Evolutionary conservation across 2,797 vertebrate genomes (phyloP), one percentile per base, ranked within the genome.

Genomic region (Silurus aristotelis): DNA sequence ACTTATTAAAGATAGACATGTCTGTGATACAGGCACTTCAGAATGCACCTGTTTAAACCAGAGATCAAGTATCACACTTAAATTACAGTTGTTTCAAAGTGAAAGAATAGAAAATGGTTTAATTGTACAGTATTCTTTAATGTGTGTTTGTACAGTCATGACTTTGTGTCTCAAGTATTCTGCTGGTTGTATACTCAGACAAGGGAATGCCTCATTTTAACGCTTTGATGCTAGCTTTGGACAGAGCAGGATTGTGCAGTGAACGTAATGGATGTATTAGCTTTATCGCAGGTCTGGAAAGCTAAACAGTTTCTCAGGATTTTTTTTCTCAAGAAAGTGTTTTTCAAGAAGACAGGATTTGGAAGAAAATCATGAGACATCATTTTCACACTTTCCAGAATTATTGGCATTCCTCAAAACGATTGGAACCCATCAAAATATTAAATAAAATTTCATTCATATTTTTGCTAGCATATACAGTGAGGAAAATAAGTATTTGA

Each of bases 261-360:
- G 84, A 90, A 89, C 89, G 87, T 90, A 90, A 86, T 82, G 83
- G 84, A 87, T 83, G 80, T 75, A 76, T 87, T 88, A 90, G 89
- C 89, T 90, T 90, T 88, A 88, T 76, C 79, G 64, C 82, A 73
- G 22, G 86, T 85, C 63, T 79, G 89, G 55, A 87, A 86, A 88
- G 88, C 86, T 89, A 85, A 85, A 82, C 60, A 66, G 27, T 27
- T 83, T 87, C 89, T 90, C 89, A 89, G 89, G 88, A 84, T 84
- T 82, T 67, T 58, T 84, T 80, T 60, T 79, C 48, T 55, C 8
- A 67, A 82, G 66, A 81, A 79, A 38, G 38, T 55, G 64, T 17
- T 2, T 43, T 79, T 84, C 48, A 70, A 82, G 43, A 80, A 61
- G 58, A 46, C 52, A 13, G 61, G 52, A 85, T 76, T 17, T 58